phyloP scores from a whole-genome alignment of 2,113 vertebrate genomes.

The Lycaon pictus region DNA sequence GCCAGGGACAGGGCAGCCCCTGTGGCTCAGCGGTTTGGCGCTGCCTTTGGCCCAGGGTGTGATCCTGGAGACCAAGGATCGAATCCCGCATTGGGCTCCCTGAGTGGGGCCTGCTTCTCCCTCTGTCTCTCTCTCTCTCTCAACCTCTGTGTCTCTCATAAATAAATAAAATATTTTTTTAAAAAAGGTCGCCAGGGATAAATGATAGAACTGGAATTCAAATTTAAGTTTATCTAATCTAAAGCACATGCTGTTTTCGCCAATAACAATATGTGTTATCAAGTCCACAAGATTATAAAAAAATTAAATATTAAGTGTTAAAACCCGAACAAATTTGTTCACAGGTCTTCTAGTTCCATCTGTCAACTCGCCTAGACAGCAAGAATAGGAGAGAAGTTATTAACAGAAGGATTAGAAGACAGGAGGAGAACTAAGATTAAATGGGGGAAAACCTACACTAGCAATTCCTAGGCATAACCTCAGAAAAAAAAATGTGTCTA shows the following conservation, averaged over 20 bases:
- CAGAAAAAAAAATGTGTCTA: not conserved
- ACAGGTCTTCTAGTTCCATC: not conserved
- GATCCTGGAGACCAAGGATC: too few relatives aligned
- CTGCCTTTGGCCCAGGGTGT: too few relatives aligned
- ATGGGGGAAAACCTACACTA: not conserved
- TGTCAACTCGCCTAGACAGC: not conserved
- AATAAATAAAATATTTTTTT: too few relatives aligned
- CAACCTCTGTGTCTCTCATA: too few relatives aligned
- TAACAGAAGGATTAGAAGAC: constrained; percentile 39
- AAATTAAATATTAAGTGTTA: not conserved
- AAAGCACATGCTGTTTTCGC: not conserved
- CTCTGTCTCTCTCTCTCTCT: too few relatives aligned
- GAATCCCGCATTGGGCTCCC: too few relatives aligned
- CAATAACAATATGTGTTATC: not conserved
- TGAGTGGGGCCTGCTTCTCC: too few relatives aligned
- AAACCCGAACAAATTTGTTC: not conserved
- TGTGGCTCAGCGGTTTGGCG: too few relatives aligned
- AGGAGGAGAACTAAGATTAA: not conserved
- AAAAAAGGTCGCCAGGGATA: not conserved
- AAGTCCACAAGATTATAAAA: not conserved
- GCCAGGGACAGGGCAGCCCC: not conserved
- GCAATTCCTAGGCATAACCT: not conserved
- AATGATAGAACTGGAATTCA: not conserved
- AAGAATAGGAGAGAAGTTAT: constrained; percentile 25
- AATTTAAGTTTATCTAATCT: not conserved